Percentiles rank a stretch among this genome's conserved stretches.
phyloP scores from a whole-genome alignment of 2,113 vertebrate species.

The Amphiprion percula region DNA sequence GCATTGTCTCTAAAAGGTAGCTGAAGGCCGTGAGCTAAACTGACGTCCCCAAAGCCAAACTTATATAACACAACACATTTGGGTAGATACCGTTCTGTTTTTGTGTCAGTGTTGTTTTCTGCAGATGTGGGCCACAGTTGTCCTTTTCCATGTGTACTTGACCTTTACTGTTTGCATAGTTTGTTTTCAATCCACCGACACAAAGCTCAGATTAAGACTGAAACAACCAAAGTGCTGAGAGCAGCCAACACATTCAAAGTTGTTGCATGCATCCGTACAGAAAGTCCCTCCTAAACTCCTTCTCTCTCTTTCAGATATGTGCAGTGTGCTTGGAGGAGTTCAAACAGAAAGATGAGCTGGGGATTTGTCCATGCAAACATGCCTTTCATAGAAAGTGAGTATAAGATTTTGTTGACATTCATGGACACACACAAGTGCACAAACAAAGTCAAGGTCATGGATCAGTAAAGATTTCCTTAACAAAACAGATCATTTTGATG shows the following conservation, averaged over 20 bases:
- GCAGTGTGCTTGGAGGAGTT: conserved; percentile 99
- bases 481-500: neutral
- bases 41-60: conserved; percentile 17
- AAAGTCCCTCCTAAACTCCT: conserved; percentile 11
- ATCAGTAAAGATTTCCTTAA: conserved; percentile 14
- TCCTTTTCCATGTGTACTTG: conserved; percentile 23
- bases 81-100: conserved; percentile 15
- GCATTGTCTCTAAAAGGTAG: neutral
- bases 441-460: conserved; percentile 6
- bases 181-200: conserved; percentile 15
- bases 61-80: conserved; percentile 39
- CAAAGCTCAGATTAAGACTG: neutral
- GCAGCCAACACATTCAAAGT: conserved; percentile 14
- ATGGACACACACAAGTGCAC: conserved; percentile 1
- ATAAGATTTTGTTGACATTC: conserved; percentile 25
- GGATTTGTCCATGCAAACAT: conserved; percentile 98
- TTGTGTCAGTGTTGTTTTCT: conserved; percentile 18
- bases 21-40: neutral
- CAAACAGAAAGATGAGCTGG: conserved; percentile 97
- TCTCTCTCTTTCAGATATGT: conserved; percentile 89
- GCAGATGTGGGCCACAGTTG: conserved; percentile 23
- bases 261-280: neutral
- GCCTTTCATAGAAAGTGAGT: conserved; percentile 99
- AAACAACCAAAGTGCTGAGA: neutral
- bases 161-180: conserved; percentile 21